Base-by-base conservation (phyloP, 1,140 invertebrate species). In the Limonius californicus region DNA sequence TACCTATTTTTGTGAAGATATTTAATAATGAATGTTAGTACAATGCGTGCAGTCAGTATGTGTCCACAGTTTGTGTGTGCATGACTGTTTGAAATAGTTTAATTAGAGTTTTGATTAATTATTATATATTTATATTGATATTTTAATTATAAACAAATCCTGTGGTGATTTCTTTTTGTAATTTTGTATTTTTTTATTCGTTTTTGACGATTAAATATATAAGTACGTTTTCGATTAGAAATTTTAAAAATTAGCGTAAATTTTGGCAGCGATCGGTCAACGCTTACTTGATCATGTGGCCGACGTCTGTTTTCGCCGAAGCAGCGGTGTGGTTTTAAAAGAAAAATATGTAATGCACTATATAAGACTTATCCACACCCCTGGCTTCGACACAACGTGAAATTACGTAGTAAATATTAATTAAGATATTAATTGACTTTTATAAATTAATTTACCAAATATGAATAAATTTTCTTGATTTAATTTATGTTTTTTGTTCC, bases 1-100 rank as follows among this genome's bases (percentile, higher is more conserved):
- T 76, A 77, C 74, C 75, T 77, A 76, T 77, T 77, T 77, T 77
- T 76, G 72, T 74, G 72, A 69, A 76, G 72, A 76, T 76, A 76
- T 76, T 75, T 76, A 76, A 75, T 67, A 75, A 76, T 74, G 67
- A 74, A 77, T 75, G 75, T 77, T 76, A 76, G 74, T 76, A 76
- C 74, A 76, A 77, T 50, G 45, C 45, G 45, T 50, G 45, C 45
- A 50, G 45, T 50, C 45, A 50, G 74, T 76, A 69, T 68, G 72
- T 75, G 71, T 75, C 68, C 72, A 74, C 72, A 70, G 62, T 60
- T 67, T 60, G 64, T 71, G 74, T 74, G 73, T 70, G 70, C 69
- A 70, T 75, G 75, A 74, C 74, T 76, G 73, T 75, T 74, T 72
- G 55, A 50, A 50, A 50, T 75, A 75, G 72, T 70, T 74, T 72